Percentiles rank a stretch among this genome's conserved stretches.
These are phyloP conservation scores for Heliconius himera DNA, from an alignment of 1,140 invertebrate genomes.

Conservation along the genomic window DNA sequence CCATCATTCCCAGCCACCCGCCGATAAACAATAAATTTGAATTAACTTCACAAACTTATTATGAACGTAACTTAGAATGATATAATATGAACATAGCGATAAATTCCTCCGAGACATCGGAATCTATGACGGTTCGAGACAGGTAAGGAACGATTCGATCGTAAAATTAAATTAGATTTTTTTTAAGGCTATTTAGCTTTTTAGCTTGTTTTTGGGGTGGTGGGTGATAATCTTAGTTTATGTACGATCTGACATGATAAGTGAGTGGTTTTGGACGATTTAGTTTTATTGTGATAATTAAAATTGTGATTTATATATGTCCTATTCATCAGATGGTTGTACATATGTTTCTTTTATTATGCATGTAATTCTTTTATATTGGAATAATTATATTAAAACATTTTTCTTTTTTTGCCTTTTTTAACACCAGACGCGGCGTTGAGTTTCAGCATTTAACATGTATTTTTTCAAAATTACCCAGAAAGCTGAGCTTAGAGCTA, in stretches of 20 bases:
- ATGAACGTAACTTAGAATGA: slow-evolving; percentile 67
- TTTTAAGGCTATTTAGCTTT: slow-evolving; percentile 35
- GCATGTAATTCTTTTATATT: not conserved
- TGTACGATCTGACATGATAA: slow-evolving; percentile 5
- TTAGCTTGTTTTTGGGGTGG: slow-evolving; percentile 13
- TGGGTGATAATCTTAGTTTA: slow-evolving; percentile 15
- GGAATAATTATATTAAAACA: too few relatives aligned
- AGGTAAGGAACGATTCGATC: slow-evolving; percentile 50
- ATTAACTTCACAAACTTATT: slow-evolving; percentile 59
- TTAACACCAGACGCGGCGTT: not conserved
- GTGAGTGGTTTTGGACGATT: not conserved
- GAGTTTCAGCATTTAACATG: too few relatives aligned
- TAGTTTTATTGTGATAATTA: not conserved
- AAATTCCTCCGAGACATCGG: slow-evolving; percentile 59
- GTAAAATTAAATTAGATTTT: slow-evolving; percentile 72
- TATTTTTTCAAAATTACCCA: too few relatives aligned
- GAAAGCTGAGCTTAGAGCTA: too few relatives aligned
- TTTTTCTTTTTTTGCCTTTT: too few relatives aligned
- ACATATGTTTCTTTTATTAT: not conserved
- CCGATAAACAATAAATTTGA: slow-evolving; percentile 69
- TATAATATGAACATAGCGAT: slow-evolving; percentile 52
- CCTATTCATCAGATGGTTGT: not conserved
- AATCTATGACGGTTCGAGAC: slow-evolving; percentile 63
- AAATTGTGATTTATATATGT: not conserved
- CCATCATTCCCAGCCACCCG: slow-evolving; percentile 40